Conservation (phyloP, 2,113 vertebrate species). For the Brachyistius frenatus region DNA sequence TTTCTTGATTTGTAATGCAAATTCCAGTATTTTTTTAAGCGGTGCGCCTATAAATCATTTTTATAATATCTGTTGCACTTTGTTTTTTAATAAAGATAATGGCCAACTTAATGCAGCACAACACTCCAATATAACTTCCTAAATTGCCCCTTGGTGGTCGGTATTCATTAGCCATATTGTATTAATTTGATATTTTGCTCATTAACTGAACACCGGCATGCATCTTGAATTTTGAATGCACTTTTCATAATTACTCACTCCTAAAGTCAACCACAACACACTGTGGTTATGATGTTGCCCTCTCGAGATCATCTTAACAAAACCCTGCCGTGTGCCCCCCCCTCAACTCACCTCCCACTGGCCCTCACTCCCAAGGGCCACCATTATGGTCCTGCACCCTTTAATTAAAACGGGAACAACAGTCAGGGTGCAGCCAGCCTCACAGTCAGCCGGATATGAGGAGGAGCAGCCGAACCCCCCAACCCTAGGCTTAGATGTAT, state of each 20-base stretch:
- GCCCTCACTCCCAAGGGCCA: constrained; percentile 43
- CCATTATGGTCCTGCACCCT: constrained; percentile 68
- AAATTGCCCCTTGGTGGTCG: background rate
- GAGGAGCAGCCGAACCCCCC: constrained; percentile 72
- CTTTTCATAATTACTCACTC: constrained; percentile 33
- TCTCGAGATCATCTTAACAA: constrained; percentile 52
- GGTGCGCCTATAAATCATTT: background rate
- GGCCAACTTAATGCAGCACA: too few species aligned
- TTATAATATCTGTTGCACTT: background rate
- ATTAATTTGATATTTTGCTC: background rate
- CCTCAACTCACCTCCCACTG: background rate
- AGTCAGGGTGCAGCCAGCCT: constrained; percentile 78
- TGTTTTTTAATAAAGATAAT: too few species aligned
- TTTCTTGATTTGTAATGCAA: too few species aligned
- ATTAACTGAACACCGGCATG: background rate
- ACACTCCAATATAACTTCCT: background rate
- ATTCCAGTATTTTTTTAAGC: too few species aligned
- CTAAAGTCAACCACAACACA: constrained; percentile 23
- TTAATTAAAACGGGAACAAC: constrained; percentile 83
- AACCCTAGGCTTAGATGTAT: constrained; percentile 80
- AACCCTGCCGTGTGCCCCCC: constrained; percentile 42
- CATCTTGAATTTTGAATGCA: background rate
- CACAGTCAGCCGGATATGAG: constrained; percentile 82
- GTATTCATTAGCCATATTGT: background rate
- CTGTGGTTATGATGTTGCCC: constrained; percentile 39